Evolutionary conservation across 2,113 vertebrate genomes (phyloP).

Genomic region (Meleagris gallopavo): DNA sequence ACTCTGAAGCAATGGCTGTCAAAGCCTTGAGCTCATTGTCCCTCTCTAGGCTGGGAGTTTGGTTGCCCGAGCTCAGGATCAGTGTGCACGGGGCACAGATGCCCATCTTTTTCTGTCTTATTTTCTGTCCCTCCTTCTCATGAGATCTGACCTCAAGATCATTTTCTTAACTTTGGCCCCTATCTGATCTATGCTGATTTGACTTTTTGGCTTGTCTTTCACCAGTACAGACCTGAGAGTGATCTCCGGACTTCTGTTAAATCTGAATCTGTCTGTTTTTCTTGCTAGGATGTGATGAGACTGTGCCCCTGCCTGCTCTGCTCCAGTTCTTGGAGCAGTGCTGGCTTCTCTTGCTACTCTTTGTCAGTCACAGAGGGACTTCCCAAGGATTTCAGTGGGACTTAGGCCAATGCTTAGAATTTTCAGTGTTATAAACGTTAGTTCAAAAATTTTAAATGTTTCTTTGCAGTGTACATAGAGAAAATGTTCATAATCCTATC

Average conservation of each 20-base stretch:
- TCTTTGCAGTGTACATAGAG: not conserved
- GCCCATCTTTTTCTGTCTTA: not conserved
- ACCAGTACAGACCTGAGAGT: not conserved
- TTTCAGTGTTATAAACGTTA: not conserved
- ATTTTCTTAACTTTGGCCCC: not conserved
- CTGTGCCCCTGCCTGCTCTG: not conserved
- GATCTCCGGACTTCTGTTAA: not conserved
- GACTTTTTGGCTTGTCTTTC: not conserved
- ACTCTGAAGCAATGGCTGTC: rapidly evolving
- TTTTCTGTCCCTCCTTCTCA: not conserved
- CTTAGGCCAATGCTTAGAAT: not conserved
- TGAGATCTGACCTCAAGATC: not conserved
- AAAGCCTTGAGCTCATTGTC: not conserved
- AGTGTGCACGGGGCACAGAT: not conserved
- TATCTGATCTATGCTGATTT: not conserved
- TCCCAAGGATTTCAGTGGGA: not conserved
- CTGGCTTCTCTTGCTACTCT: not conserved
- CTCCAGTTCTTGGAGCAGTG: rapidly evolving
- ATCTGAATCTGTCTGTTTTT: not conserved
- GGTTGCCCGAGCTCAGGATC: not conserved
- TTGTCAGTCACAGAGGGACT: not conserved
- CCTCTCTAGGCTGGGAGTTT: not conserved
- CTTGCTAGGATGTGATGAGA: not conserved
- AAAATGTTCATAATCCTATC: not conserved
- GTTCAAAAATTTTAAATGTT: not conserved